These are phyloP conservation scores for Calliopum simillimum DNA, from an alignment of 2,888 invertebrate genomes.

Conservation along the genomic window DNA sequence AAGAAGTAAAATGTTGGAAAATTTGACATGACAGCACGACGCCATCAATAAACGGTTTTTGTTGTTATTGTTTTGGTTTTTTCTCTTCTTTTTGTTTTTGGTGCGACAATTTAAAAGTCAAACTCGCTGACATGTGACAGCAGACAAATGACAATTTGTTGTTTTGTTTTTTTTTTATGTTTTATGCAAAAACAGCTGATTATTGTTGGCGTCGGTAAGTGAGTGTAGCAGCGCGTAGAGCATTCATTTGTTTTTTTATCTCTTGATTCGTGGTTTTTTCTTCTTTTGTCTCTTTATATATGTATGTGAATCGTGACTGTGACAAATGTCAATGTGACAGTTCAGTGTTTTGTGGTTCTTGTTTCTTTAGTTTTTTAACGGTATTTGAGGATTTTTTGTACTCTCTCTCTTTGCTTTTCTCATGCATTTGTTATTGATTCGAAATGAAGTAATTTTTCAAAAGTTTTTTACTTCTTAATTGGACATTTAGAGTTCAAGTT, in stretches of 20 bases:
- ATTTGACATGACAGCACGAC: conserved; percentile 26
- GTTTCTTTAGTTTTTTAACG: neutral
- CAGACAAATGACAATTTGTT: conserved; percentile 30
- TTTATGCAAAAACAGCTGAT: conserved; percentile 32
- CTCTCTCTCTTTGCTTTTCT: too few relatives aligned
- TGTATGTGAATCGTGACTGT: conserved; percentile 8
- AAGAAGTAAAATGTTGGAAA: conserved; percentile 1
- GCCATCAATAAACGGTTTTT: conserved; percentile 23
- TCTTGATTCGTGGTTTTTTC: neutral
- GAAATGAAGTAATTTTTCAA: conserved; percentile 9
- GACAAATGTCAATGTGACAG: conserved; percentile 5
- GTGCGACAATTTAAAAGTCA: conserved; percentile 30
- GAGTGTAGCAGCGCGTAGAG: neutral
- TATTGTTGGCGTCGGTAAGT: neutral
- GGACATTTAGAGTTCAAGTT: conserved; percentile 14
- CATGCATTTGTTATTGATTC: too few relatives aligned
- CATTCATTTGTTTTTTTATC: neutral
- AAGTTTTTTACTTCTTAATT: neutral
- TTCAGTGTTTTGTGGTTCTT: neutral
- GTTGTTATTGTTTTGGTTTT: neutral
- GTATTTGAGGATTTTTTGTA: neutral
- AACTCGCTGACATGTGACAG: conserved; percentile 28
- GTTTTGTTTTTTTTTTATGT: neutral
- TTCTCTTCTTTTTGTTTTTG: neutral
- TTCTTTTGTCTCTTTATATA: neutral